A percentile compares a stretch with the other conserved stretches of the same genome.
These are phyloP conservation scores for Poecile montanus DNA, from an alignment of 2,797 vertebrate species.

Conservation along the genomic window DNA sequence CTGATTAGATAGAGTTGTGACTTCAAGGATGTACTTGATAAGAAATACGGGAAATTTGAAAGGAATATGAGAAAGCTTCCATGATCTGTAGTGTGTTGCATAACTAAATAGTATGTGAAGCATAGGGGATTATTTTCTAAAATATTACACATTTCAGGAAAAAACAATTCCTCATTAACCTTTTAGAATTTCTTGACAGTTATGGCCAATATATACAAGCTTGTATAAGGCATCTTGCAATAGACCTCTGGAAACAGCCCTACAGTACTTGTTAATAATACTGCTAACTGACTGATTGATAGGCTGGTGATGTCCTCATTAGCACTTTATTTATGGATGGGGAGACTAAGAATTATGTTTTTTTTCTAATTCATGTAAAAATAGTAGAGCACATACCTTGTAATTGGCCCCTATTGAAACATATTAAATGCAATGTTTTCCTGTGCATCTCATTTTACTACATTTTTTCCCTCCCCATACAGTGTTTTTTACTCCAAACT, in stretches of 20 bases:
- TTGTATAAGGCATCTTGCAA: neutral
- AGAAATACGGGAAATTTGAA: neutral
- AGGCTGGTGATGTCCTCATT: neutral
- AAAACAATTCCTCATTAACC: neutral
- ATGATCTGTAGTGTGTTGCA: fast-evolving
- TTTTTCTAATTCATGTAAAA: neutral
- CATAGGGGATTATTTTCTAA: neutral
- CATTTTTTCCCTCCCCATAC: neutral
- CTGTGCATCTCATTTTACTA: neutral
- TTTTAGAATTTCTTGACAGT: neutral
- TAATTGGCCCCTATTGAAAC: neutral
- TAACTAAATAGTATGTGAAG: neutral
- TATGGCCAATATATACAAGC: neutral
- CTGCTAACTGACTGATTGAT: neutral
- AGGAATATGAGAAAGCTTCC: neutral
- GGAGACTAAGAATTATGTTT: neutral
- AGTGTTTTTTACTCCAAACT: neutral
- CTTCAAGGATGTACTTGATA: neutral
- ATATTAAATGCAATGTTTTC: neutral
- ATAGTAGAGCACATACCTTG: neutral
- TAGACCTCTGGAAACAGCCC: neutral
- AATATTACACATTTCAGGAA: neutral
- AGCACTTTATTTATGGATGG: neutral
- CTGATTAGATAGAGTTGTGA: neutral
- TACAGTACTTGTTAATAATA: neutral